phyloP scores from a whole-genome alignment of 30 jellyfish, hydroid and myxozoan genomes.

The Turritopsis dohrnii region DNA sequence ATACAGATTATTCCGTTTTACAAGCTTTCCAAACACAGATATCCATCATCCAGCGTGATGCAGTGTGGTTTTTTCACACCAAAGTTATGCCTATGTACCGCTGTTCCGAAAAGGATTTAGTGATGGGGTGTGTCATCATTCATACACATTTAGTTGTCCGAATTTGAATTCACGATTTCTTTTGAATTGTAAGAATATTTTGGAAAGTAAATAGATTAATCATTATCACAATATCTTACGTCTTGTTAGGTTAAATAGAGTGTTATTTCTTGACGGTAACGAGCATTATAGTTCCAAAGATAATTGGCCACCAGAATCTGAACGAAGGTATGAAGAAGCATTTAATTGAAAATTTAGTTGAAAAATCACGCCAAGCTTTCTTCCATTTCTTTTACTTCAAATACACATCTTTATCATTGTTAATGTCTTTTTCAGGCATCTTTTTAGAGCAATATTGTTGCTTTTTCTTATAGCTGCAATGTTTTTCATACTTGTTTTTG shows the following conservation, averaged over 20 bases:
- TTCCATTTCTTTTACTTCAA: not conserved
- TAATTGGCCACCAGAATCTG: constrained; percentile 87
- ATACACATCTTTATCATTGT: too few relatives aligned
- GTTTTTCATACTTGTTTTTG: not conserved
- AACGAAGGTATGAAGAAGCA: constrained; percentile 25
- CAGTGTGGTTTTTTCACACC: constrained; percentile 87
- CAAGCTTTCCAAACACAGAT: constrained; percentile 75
- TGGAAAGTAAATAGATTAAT: not conserved
- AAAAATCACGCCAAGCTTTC: not conserved
- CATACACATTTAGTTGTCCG: too few relatives aligned
- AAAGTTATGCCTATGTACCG: constrained; percentile 48
- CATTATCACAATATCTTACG: not conserved
- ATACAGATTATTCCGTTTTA: constrained; percentile 54
- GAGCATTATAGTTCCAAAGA: constrained; percentile 53
- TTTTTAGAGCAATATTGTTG: too few relatives aligned
- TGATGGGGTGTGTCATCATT: constrained; percentile 44
- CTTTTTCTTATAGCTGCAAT: too few relatives aligned
- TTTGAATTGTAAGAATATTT: too few relatives aligned
- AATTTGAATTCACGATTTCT: too few relatives aligned
- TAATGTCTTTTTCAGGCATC: not conserved
- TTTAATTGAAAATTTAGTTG: not conserved
- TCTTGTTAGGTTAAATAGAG: constrained; percentile 50
- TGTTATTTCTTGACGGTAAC: constrained; percentile 57
- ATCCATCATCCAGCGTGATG: constrained; percentile 78
- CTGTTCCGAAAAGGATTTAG: constrained; percentile 68